Conservation (phyloP, 2,888 invertebrate species). For the Muscina levida region DNA sequence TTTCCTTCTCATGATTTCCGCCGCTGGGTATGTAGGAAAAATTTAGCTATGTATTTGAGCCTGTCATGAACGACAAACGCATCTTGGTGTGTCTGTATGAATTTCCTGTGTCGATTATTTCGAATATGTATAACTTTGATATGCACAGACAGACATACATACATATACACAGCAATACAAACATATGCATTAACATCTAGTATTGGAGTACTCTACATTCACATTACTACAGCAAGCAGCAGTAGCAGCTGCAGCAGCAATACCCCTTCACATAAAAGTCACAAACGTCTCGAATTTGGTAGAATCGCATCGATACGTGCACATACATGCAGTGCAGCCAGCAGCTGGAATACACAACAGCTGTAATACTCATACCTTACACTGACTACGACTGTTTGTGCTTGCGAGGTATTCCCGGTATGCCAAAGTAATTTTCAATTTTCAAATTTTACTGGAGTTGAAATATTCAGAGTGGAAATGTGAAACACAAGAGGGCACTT, state of each 20-base stretch:
- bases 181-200: background rate
- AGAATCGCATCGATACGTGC: background rate
- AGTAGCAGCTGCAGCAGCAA: too few species aligned
- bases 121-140: too few species aligned
- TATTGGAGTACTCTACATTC: too few species aligned
- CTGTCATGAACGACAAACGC: background rate
- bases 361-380: too few species aligned
- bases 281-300: background rate
- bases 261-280: too few species aligned
- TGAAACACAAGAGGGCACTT: background rate
- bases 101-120: background rate
- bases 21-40: too few species aligned
- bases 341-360: too few species aligned
- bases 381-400: background rate
- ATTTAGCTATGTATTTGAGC: background rate
- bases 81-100: background rate
- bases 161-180: background rate
- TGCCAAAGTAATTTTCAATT: constrained; percentile 54
- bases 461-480: background rate
- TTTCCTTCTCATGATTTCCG: too few species aligned
- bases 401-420: constrained; percentile 44
- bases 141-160: background rate
- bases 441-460: constrained; percentile 9
- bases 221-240: too few species aligned
- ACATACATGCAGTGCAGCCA: background rate